Evolutionary conservation across 2,888 invertebrate genomes (phyloP).

Genomic region (Molanna angustata): DNA sequence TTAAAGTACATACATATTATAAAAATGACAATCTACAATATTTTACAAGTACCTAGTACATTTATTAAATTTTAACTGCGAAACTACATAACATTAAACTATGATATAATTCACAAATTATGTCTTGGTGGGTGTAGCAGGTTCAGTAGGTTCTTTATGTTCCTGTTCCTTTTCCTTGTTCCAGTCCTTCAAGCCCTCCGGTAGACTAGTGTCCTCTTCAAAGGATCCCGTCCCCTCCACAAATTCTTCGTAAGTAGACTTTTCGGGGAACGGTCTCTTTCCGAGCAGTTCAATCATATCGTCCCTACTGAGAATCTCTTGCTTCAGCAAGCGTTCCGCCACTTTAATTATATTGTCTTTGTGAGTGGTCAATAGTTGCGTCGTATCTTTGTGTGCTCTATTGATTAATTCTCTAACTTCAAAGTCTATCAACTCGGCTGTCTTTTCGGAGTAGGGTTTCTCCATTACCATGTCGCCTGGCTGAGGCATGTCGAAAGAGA

Average conservation of each 20-base stretch:
- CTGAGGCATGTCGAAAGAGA: conserved; percentile 93
- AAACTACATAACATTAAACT: neutral
- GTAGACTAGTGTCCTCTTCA: conserved; percentile 93
- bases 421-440: conserved; percentile 91
- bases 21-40: no score
- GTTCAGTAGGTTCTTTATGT: conserved; percentile 11
- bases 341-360: conserved; percentile 86
- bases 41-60: no score
- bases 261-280: conserved; percentile 93
- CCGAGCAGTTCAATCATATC: conserved; percentile 98
- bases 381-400: conserved; percentile 78
- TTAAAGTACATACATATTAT: no score
- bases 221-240: conserved; percentile 97
- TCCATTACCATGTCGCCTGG: conserved; percentile 90
- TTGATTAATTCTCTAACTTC: conserved; percentile 74
- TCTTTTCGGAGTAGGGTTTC: conserved; percentile 97
- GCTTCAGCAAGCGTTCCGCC: conserved; percentile 83
- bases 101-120: conserved; percentile 1
- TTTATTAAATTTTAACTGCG: no score
- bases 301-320: conserved; percentile 92
- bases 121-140: conserved; percentile 6
- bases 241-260: conserved; percentile 99
- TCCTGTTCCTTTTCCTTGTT: conserved; percentile 61
- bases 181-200: conserved; percentile 95
- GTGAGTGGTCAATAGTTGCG: conserved; percentile 71